A percentile compares a stretch with the other conserved stretches of the same genome.
These are phyloP conservation scores for Dendrocincla fuliginosa DNA, from an alignment of 2,797 vertebrate species.

Conservation along the genomic window DNA sequence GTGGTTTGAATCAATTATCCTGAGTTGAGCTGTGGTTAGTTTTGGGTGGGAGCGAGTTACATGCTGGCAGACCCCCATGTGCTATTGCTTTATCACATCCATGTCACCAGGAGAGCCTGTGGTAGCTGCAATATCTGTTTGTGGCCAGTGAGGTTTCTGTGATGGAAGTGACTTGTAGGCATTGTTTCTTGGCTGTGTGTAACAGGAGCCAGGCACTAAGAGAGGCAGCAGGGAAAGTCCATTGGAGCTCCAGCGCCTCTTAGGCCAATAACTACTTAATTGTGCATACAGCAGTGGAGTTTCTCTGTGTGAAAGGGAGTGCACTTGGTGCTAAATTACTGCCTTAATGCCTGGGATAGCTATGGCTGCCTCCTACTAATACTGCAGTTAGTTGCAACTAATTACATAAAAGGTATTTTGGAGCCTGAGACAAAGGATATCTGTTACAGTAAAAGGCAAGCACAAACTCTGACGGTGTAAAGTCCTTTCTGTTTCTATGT, in stretches of 20 bases:
- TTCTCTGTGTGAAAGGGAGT: not conserved
- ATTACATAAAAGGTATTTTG: not conserved
- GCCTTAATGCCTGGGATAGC: not conserved
- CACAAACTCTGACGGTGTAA: not conserved
- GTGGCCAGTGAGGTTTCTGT: not conserved
- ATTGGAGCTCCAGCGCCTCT: not conserved
- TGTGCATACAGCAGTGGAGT: not conserved
- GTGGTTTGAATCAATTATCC: not conserved
- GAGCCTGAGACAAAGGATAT: not conserved
- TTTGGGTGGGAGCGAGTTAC: not conserved
- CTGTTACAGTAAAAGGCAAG: not conserved
- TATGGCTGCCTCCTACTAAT: not conserved
- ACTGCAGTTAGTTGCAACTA: not conserved
- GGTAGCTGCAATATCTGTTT: not conserved
- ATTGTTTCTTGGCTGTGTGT: not conserved
- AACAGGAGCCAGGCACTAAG: not conserved
- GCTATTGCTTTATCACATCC: not conserved
- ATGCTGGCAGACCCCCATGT: not conserved
- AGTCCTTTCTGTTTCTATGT: not conserved
- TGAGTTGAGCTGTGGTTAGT: not conserved
- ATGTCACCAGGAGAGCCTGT: not conserved
- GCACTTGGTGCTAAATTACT: not conserved
- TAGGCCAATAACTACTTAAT: not conserved
- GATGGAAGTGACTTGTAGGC: not conserved
- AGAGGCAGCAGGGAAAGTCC: not conserved